Percentiles rank a stretch among this genome's conserved stretches.
phyloP scores from a whole-genome alignment of 2,888 invertebrate species.

The Amblyjoppa proteus region DNA sequence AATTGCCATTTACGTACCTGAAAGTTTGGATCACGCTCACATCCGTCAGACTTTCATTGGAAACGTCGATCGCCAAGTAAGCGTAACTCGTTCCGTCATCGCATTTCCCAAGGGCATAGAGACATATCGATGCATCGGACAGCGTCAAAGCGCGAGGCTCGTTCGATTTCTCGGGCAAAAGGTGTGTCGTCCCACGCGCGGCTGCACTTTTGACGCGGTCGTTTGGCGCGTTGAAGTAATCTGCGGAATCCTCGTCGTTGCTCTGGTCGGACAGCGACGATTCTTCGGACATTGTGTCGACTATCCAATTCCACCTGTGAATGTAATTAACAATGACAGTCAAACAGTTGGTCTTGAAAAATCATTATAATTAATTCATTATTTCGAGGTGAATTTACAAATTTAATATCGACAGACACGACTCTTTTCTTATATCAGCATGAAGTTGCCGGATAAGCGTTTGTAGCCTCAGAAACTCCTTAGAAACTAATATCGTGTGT shows the following conservation, averaged over 20 bases:
- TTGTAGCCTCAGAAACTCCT: too few species aligned
- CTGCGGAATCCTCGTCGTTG: background rate
- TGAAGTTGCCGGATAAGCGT: background rate
- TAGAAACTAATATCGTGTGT: too few species aligned
- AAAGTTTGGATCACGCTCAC: constrained; percentile 86
- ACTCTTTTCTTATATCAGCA: background rate
- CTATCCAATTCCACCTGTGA: background rate
- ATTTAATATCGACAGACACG: background rate
- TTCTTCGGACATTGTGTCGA: background rate
- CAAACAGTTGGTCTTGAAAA: too few species aligned
- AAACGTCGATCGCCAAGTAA: constrained; percentile 87
- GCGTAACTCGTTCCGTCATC: constrained; percentile 87
- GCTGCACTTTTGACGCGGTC: background rate
- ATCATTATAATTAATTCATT: background rate
- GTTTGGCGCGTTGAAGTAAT: background rate
- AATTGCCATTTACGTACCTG: constrained; percentile 84
- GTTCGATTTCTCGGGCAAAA: constrained; percentile 2
- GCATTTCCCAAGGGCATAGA: constrained; percentile 85
- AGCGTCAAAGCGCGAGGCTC: constrained; percentile 75
- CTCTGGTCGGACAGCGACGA: background rate
- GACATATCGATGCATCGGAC: constrained; percentile 83
- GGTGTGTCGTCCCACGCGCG: background rate
- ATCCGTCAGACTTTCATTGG: constrained; percentile 86
- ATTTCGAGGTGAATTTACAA: background rate
- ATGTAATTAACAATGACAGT: too few species aligned